These are phyloP conservation scores for Camponotus vicinus DNA, from an alignment of 1,140 invertebrate species.

Conservation along the genomic window DNA sequence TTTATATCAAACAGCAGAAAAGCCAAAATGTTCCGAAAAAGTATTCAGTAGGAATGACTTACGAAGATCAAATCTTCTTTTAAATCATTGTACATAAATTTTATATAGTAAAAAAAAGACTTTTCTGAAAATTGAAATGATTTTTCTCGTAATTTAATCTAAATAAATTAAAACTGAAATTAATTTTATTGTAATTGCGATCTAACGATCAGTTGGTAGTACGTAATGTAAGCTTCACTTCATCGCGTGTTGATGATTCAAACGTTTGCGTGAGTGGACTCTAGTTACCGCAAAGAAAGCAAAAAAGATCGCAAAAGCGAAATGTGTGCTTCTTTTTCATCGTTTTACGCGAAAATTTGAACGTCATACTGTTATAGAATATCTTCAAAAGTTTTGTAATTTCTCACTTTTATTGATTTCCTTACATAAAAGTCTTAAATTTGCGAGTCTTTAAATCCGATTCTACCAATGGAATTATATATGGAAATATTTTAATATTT, in stretches of 20 bases:
- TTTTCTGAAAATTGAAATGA: too few relatives aligned
- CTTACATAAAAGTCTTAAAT: neutral
- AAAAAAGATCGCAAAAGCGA: neutral
- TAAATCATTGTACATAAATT: too few relatives aligned
- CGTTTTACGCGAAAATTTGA: constrained; percentile 3
- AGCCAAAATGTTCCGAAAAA: neutral
- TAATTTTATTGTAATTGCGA: constrained; percentile 19
- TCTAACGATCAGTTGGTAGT: neutral
- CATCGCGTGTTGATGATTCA: neutral
- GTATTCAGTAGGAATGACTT: neutral
- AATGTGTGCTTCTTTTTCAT: neutral
- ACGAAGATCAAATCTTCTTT: neutral
- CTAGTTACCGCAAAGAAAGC: neutral
- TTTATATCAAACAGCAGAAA: neutral
- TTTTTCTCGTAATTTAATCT: neutral
- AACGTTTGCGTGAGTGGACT: neutral
- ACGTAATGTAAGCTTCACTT: neutral
- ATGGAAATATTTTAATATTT: neutral
- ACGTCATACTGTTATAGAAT: neutral
- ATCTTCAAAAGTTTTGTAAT: constrained; percentile 23
- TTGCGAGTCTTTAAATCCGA: neutral
- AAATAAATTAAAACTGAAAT: neutral
- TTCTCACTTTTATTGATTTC: neutral
- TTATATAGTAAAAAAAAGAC: neutral
- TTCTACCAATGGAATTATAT: neutral